These are phyloP conservation scores for Rachycentron canadum DNA, from an alignment of 2,797 vertebrate genomes.

Conservation along the genomic window DNA sequence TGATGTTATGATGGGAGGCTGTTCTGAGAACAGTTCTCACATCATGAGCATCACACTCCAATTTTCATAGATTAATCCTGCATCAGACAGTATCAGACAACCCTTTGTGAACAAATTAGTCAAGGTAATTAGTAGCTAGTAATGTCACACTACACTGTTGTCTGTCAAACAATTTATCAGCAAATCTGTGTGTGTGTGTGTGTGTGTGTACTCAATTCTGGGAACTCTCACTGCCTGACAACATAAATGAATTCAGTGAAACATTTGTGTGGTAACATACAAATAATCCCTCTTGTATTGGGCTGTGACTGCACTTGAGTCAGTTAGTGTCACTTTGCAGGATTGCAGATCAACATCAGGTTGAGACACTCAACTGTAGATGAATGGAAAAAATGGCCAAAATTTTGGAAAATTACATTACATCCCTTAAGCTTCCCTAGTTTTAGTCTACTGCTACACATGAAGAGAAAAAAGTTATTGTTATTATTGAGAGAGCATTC, in stretches of 20 bases:
- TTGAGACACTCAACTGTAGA: too few species aligned
- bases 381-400: too few species aligned
- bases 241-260: not conserved
- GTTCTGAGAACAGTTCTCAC: slow-evolving; percentile 12
- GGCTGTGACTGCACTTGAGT: not conserved
- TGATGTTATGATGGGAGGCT: not conserved
- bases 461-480: too few species aligned
- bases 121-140: not conserved
- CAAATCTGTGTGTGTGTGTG: not conserved
- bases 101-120: slow-evolving; percentile 3
- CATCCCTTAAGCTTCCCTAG: too few species aligned
- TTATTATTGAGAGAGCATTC: too few species aligned
- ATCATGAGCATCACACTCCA: not conserved
- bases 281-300: not conserved
- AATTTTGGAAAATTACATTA: too few species aligned
- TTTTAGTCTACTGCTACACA: too few species aligned
- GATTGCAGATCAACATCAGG: not conserved
- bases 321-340: not conserved
- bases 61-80: slow-evolving; percentile 10
- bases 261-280: not conserved
- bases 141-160: not conserved
- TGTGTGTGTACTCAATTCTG: not conserved
- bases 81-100: not conserved
- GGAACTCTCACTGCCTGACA: not conserved
- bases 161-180: not conserved